phyloP scores from a whole-genome alignment of 2,113 vertebrate species.

The Hyperopisus bebe region DNA sequence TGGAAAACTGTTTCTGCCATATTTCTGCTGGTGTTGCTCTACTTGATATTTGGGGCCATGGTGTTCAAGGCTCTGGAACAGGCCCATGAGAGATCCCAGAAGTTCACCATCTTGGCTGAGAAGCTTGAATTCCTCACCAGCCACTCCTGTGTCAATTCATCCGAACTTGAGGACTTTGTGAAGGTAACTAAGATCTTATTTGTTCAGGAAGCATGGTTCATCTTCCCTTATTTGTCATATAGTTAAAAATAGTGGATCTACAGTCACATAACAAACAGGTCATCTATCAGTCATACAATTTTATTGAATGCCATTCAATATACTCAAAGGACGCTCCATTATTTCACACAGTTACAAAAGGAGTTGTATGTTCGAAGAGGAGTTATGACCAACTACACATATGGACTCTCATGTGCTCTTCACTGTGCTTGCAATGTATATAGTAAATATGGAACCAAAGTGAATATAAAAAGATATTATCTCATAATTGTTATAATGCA shows the following conservation, averaged over 20 bases:
- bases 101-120: constrained; percentile 80
- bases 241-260: neutral
- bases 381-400: neutral
- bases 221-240: neutral
- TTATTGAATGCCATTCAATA: neutral
- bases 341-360: neutral
- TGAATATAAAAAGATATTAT: neutral
- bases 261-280: neutral
- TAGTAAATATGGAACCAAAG: neutral
- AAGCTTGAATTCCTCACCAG: constrained; percentile 83
- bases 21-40: constrained; percentile 88
- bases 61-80: constrained; percentile 90
- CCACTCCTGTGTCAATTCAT: constrained; percentile 82
- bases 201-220: neutral
- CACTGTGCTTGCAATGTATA: neutral
- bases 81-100: constrained; percentile 84
- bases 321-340: neutral
- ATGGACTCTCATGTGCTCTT: neutral
- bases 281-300: neutral
- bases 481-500: neutral
- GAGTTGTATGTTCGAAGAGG: neutral
- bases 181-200: constrained; percentile 61
- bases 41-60: constrained; percentile 86
- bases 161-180: constrained; percentile 85
- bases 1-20: constrained; percentile 93